Conservation (phyloP, 2,888 invertebrate genomes). For the Eristalis tenax region DNA sequence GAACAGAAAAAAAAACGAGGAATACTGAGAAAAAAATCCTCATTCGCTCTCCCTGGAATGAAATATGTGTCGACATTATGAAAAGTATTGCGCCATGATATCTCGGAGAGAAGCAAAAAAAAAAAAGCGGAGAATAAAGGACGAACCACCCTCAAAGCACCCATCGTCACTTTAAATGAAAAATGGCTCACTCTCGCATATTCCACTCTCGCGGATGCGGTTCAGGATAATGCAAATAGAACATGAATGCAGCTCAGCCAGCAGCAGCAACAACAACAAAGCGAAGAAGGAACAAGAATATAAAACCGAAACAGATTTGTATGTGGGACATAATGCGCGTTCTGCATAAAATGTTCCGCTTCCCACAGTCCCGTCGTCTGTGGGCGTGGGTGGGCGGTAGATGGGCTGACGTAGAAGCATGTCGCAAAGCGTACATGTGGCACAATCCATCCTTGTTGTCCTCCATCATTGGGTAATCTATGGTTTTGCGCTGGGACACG, state of each 20-base stretch:
- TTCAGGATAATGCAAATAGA: constrained; percentile 40
- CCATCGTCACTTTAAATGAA: constrained; percentile 47
- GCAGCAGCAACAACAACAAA: neutral
- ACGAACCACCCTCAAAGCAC: constrained; percentile 27
- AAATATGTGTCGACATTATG: constrained; percentile 52
- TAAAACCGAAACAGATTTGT: constrained; percentile 19
- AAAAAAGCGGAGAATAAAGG: neutral
- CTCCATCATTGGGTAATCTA: constrained; percentile 51
- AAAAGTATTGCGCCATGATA: constrained; percentile 47
- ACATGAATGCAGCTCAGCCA: constrained; percentile 7
- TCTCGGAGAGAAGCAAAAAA: constrained; percentile 25
- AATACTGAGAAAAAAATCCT: neutral
- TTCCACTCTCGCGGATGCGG: constrained; percentile 13
- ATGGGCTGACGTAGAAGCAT: neutral
- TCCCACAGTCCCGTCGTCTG: neutral
- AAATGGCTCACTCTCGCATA: constrained; percentile 40
- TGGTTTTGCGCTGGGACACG: constrained; percentile 14
- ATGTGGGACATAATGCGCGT: constrained; percentile 40
- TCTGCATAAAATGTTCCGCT: constrained; percentile 29
- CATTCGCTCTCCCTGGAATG: constrained; percentile 1
- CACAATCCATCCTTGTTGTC: constrained; percentile 25
- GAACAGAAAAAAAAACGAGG: neutral
- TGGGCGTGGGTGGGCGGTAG: neutral
- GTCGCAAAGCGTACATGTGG: neutral
- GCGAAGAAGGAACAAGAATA: neutral